phyloP scores from a whole-genome alignment of 2,113 vertebrate genomes.

The Melanerpes aurifrons region DNA sequence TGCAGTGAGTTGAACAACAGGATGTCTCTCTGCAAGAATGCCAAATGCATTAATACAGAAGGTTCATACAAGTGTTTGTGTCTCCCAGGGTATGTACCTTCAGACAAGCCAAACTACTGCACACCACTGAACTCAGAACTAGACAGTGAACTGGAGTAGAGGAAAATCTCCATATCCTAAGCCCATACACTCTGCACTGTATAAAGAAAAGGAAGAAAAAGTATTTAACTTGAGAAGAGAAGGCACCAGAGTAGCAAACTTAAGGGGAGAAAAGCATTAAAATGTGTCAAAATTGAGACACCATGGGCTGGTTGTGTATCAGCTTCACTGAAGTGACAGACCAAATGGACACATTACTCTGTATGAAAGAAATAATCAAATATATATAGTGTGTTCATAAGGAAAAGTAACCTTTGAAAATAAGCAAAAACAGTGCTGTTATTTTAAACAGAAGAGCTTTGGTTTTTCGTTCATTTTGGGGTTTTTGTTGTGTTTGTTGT shows the following conservation, averaged over 20 bases:
- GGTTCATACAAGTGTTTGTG: slow-evolving; percentile 95
- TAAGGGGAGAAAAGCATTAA: slow-evolving; percentile 70
- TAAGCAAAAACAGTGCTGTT: slow-evolving; percentile 78
- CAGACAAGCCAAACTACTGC: slow-evolving; percentile 93
- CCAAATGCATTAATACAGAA: slow-evolving; percentile 93
- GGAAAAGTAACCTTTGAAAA: slow-evolving; percentile 78
- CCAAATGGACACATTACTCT: slow-evolving; percentile 85
- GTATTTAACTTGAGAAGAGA: slow-evolving; percentile 85
- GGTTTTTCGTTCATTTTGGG: slow-evolving; percentile 30
- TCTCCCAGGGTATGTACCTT: slow-evolving; percentile 88
- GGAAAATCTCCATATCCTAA: slow-evolving; percentile 73
- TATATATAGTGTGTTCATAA: slow-evolving; percentile 85
- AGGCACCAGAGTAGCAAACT: slow-evolving; percentile 68
- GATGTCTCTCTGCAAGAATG: slow-evolving; percentile 97
- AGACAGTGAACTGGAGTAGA: slow-evolving; percentile 84
- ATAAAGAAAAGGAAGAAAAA: slow-evolving; percentile 82
- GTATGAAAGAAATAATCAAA: slow-evolving; percentile 79
- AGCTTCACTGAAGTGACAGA: slow-evolving; percentile 80
- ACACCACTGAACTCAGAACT: slow-evolving; percentile 78
- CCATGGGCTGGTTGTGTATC: slow-evolving; percentile 53
- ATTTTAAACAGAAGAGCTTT: slow-evolving; percentile 81
- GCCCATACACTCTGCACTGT: slow-evolving; percentile 94
- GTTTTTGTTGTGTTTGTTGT: background rate
- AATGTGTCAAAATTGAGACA: slow-evolving; percentile 53
- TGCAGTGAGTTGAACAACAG: slow-evolving; percentile 92